Percentiles rank a stretch among this genome's conserved stretches.
Evolutionary conservation across 64 coral and sea anemone species (phyloP).

Genomic region (Montipora capricornis): DNA sequence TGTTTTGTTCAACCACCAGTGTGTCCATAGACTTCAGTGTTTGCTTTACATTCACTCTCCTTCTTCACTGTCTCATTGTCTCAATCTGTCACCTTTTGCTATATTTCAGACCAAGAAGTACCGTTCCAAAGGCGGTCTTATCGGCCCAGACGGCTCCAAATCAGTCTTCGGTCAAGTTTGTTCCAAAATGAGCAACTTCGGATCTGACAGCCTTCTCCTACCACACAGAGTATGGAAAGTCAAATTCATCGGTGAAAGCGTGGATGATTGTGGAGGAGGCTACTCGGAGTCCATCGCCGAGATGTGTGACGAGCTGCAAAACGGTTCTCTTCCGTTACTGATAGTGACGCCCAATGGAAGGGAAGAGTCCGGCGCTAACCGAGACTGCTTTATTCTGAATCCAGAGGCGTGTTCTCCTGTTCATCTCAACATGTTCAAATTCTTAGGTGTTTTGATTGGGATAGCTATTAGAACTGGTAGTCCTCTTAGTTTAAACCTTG

Average conservation of each 20-base stretch:
- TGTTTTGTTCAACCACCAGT: neutral
- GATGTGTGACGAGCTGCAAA: conserved; percentile 99
- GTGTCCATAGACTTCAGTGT: neutral
- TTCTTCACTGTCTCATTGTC: neutral
- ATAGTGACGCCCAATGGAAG: conserved; percentile 97
- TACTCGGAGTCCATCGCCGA: conserved; percentile 98
- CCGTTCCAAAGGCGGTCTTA: conserved; percentile 89
- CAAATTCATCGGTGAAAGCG: conserved; percentile 98
- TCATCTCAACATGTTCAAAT: conserved; percentile 91
- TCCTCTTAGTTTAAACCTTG: conserved; percentile 92
- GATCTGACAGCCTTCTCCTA: conserved; percentile 83
- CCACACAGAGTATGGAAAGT: conserved; percentile 97
- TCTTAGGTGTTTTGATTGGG: conserved; percentile 91
- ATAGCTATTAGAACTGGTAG: conserved; percentile 97
- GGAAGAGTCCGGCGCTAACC: conserved; percentile 97
- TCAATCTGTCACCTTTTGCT: too few relatives aligned
- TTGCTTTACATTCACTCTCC: neutral
- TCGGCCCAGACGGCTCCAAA: conserved; percentile 90
- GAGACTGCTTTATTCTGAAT: conserved; percentile 98
- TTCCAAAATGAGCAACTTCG: conserved; percentile 90
- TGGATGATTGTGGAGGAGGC: conserved; percentile 98
- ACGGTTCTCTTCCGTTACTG: conserved; percentile 93
- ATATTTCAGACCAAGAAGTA: conserved; percentile 86
- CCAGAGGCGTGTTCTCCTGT: conserved; percentile 75
- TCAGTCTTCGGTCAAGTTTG: conserved; percentile 97